Base-by-base conservation (phyloP, 1,140 invertebrate species). In the Cotesia typhae region DNA sequence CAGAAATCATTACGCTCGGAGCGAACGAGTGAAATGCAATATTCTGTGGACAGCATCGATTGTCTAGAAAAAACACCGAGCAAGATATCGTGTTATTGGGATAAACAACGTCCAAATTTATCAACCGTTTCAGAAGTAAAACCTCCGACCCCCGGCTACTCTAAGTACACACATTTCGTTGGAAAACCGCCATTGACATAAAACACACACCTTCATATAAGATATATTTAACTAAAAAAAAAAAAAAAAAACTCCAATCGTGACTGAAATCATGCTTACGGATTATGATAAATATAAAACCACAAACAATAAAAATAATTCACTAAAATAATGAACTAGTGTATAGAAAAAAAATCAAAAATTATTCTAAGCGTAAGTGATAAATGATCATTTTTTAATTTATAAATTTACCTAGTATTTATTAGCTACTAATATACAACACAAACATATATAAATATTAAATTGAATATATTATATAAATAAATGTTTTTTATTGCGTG, bases 11-110 rank as follows among this genome's bases (percentile, higher is more conserved):
- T 92, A 75, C 92, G 90, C 85, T 89, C 90, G 70, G 90, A 92
- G 84, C 91, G 91, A 90, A 89, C 90, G 55, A 88, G 88, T 53
- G 92, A 93, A 83, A 85, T 93, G 74, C 89, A 91, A 75, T 91
- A 91, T 75, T 91, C 91, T 55, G 82, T 93, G 71, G 89, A 90
- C 78, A 92, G 91, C 79, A 76, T 77, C 47, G 79, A 81, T 51
- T 79, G 74, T 6, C 75, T 73, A 70, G 78, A 79, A 73, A 83
- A 80, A 57, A 59, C 76, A 28, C 67, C 70, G 60, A 78, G 75
- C 67, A 74, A 75, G 61, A 61, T 73, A 51, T 66, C 77, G 37
- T 78, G 77, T 51, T 77, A 71, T 61, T 71, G 77, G 35, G 75
- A 76, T 59, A 75, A 76, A 71, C 72, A 78, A 57, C 80, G 76